Conservation (phyloP, 2,113 vertebrate genomes). For the Hemibagrus wyckioides region DNA sequence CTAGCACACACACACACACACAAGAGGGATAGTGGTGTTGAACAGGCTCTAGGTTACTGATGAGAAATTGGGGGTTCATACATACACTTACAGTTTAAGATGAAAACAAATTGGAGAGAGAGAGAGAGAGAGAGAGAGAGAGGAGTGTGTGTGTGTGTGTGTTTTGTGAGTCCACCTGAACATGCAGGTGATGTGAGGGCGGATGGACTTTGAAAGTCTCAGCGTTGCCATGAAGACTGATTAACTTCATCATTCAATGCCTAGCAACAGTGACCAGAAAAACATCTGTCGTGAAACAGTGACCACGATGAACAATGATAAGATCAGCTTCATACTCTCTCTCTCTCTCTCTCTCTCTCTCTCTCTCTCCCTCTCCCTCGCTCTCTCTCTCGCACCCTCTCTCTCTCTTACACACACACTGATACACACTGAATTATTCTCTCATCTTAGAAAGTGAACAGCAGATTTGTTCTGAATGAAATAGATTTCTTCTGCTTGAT, state of each 20-base stretch:
- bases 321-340: not conserved
- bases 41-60: too few relatives aligned
- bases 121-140: too few relatives aligned
- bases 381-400: not conserved
- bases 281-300: constrained; percentile 44
- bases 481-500: not conserved
- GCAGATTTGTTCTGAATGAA: not conserved
- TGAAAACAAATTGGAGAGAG: too few relatives aligned
- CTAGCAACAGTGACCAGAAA: constrained; percentile 48
- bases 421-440: not conserved
- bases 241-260: constrained; percentile 21
- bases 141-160: not conserved
- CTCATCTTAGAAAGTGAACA: not conserved
- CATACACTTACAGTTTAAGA: not conserved
- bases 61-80: too few relatives aligned
- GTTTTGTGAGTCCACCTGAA: not conserved
- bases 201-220: constrained; percentile 35
- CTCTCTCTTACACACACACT: not conserved
- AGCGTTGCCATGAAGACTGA: constrained; percentile 47
- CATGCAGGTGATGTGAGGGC: constrained; percentile 39
- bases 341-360: not conserved
- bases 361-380: not conserved
- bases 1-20: not conserved
- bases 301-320: constrained; percentile 14
- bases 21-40: too few relatives aligned